Percentiles rank a stretch among this genome's conserved stretches.
Evolutionary conservation across 1,140 invertebrate species (phyloP).

Genomic region (Euura lappo): DNA sequence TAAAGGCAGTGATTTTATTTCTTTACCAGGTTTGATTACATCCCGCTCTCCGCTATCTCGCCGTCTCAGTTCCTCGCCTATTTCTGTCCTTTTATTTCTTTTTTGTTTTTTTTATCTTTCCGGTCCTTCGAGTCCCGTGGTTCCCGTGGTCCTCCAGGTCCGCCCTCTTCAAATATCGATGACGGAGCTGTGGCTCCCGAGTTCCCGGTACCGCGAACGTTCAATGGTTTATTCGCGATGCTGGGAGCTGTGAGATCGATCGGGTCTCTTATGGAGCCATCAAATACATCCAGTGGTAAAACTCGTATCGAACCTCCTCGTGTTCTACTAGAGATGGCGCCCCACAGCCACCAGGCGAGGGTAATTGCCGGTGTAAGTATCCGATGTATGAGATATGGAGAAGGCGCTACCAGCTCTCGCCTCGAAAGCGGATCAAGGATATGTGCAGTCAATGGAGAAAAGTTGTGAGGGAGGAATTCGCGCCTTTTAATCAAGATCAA

Average conservation of each 20-base stretch:
- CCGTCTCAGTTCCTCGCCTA: neutral
- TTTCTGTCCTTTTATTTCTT: neutral
- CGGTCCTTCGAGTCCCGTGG: neutral
- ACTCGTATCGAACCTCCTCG: neutral
- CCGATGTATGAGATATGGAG: too few species aligned
- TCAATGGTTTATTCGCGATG: neutral
- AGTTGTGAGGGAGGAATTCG: neutral
- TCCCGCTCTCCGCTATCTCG: neutral
- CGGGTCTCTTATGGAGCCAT: constrained; percentile 8
- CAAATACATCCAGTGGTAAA: constrained; percentile 4
- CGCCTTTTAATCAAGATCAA: constrained; percentile 5
- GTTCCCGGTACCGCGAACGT: neutral
- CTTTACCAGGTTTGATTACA: constrained; percentile 15
- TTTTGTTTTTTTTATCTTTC: too few species aligned
- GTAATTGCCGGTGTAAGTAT: too few species aligned
- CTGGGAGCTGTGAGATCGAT: neutral
- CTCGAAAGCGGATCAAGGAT: neutral
- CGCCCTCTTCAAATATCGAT: constrained; percentile 10
- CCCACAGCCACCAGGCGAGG: too few species aligned
- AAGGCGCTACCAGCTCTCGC: too few species aligned
- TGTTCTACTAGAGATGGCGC: too few species aligned
- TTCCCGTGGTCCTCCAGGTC: neutral
- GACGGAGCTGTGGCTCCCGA: neutral
- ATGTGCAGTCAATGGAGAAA: neutral
- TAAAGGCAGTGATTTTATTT: neutral